Percentiles rank a stretch among this genome's conserved stretches.
Evolutionary conservation across 1,140 invertebrate genomes (phyloP).

Genomic region (Scaptomyza pallida): DNA sequence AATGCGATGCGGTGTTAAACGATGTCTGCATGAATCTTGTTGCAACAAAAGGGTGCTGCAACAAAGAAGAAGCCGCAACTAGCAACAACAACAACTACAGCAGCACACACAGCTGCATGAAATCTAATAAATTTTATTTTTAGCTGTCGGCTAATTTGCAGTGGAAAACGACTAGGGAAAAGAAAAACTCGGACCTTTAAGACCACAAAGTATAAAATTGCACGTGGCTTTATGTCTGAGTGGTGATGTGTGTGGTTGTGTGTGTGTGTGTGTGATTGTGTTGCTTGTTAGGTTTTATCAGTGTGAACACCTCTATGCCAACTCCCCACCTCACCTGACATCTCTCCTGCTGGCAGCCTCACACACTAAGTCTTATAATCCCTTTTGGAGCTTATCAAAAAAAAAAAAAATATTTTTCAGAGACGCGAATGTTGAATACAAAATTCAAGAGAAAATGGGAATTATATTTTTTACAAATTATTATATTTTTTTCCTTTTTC

Average conservation of each 20-base stretch:
- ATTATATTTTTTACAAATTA: not conserved
- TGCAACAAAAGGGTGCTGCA: slow-evolving; percentile 30
- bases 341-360: too few species aligned
- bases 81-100: slow-evolving; percentile 4
- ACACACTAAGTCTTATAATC: slow-evolving; percentile 44
- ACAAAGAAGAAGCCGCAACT: slow-evolving; percentile 20
- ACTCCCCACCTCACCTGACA: not conserved
- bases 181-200: slow-evolving; percentile 13
- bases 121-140: slow-evolving; percentile 75
- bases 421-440: slow-evolving; percentile 18
- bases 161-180: slow-evolving; percentile 42
- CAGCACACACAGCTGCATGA: slow-evolving; percentile 44
- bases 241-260: not conserved
- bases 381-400: slow-evolving; percentile 46
- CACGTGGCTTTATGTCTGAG: slow-evolving; percentile 15
- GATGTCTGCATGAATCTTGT: slow-evolving; percentile 3
- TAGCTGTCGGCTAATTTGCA: slow-evolving; percentile 69
- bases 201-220: slow-evolving; percentile 39
- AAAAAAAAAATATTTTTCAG: slow-evolving; percentile 12
- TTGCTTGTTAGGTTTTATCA: slow-evolving; percentile 49
- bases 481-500: too few species aligned
- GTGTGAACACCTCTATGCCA: slow-evolving; percentile 10
- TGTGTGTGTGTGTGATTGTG: slow-evolving; percentile 1
- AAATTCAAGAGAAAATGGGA: slow-evolving; percentile 4
- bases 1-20: slow-evolving; percentile 28